Evolutionary conservation across 2,888 invertebrate species (phyloP).

Genomic region (Odontothrips loti): DNA sequence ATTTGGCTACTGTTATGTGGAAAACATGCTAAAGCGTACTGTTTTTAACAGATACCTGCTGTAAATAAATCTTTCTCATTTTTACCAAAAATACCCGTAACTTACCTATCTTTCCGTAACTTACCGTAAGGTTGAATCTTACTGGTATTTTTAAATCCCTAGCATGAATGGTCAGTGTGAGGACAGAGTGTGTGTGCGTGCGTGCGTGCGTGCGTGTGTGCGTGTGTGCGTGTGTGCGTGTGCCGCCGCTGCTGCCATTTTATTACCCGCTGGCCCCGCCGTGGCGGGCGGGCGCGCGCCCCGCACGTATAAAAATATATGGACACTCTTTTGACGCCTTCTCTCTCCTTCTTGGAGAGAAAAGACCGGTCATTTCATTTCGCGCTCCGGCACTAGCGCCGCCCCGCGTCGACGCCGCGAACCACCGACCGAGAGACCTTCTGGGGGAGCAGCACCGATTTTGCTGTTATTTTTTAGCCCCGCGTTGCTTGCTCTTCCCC

Average conservation of each 20-base stretch:
- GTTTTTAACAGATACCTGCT: no score
- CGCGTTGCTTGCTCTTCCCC: no score
- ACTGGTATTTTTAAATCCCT: no score
- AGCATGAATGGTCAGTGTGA: neutral
- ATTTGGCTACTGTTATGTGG: no score
- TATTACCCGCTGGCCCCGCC: neutral
- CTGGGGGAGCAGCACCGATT: no score
- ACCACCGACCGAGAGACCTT: no score
- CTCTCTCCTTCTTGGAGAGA: neutral
- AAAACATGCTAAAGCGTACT: no score
- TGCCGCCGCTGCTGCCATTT: neutral
- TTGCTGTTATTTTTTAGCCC: neutral
- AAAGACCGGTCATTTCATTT: neutral
- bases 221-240: neutral
- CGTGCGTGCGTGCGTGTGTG: neutral
- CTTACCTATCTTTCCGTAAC: no score
- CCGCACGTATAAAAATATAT: neutral
- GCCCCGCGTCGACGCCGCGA: neutral
- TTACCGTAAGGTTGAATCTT: no score
- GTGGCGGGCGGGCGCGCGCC: neutral
- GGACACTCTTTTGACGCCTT: conserved; percentile 20
- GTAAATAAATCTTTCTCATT: no score
- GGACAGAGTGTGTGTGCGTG: neutral
- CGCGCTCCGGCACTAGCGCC: neutral
- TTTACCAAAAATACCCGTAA: no score